Base-by-base conservation (phyloP, 2,888 invertebrate species). In the Phlogophora meticulosa region DNA sequence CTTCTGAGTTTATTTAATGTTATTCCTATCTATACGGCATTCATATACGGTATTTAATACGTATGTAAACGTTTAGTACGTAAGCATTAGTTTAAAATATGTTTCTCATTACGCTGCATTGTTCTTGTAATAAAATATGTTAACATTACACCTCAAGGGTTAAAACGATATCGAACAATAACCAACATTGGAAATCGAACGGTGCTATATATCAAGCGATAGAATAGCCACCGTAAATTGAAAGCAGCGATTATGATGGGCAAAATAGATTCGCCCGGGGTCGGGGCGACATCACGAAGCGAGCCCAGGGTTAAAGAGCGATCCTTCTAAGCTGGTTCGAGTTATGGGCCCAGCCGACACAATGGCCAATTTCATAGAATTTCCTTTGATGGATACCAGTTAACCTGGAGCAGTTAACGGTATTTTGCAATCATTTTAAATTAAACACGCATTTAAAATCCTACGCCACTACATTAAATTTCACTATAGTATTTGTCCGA, bases 191-290 rank as follows among this genome's bases (percentile, higher is more conserved):
- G 79, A 82, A 85, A 85, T 75, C 80, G 72, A 86, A 86, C 80
- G 84, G 81, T 82, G 79, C 83, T 86, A 90, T 91, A 90, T 88
- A 90, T 92, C 91, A 92, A 80, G 73, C 72, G 83, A 88, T 88
- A 89, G 88, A 89, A 92, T 90, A 90, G 93, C 92, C 92, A 91
- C 92, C 85, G 92, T 92, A 94, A 94, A 94, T 94, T 94, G 93
- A 94, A 95, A 91, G 88, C 89, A 89, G 87, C 92, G 91, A 94
- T 94, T 94, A 94, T 93, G 94, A 94, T 93, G 94, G 91, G 93
- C 87, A 91, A 88, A 93, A 93, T 91, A 92, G 94, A 93, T 94
- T 92, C 87, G 89, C 89, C 87, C 75, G 90, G 83, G 93, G 93
- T 93, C 93, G 90, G 86, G 85, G 91, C 91, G 95, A 95, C 94